phyloP scores from a whole-genome alignment of 2,797 vertebrate genomes.

The Bradypus variegatus region DNA sequence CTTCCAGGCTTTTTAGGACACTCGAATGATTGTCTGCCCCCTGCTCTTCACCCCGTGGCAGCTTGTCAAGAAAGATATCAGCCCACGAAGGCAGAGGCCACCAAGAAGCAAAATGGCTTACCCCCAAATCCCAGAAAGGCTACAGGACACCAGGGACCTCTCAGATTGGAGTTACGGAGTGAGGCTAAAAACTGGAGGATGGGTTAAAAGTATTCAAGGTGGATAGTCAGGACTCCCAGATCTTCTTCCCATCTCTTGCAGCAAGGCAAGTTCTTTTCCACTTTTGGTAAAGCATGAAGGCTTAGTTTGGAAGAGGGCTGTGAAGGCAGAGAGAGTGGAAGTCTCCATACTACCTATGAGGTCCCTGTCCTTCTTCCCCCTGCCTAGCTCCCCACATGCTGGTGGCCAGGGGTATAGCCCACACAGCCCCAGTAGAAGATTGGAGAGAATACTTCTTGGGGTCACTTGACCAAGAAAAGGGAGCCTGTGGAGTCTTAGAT shows the following conservation, averaged over 20 bases:
- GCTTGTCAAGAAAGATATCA: background rate
- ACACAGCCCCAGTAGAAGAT: background rate
- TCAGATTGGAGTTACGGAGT: fast-evolving
- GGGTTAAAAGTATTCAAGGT: background rate
- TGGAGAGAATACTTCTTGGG: background rate
- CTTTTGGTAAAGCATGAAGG: background rate
- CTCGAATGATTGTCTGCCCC: background rate
- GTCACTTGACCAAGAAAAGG: background rate
- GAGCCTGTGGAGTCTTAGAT: background rate
- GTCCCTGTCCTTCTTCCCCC: background rate
- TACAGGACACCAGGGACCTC: too few species aligned
- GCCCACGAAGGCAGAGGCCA: background rate
- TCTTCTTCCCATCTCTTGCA: too few species aligned
- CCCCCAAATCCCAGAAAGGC: background rate
- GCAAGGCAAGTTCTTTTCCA: background rate
- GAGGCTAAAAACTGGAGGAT: background rate
- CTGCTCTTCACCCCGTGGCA: background rate
- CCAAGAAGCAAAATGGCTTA: background rate
- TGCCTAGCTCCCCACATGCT: fast-evolving
- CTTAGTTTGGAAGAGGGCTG: background rate
- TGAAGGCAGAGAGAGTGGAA: background rate
- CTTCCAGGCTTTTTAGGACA: background rate
- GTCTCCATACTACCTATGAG: too few species aligned
- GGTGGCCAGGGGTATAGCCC: background rate
- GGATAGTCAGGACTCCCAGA: too few species aligned